Evolutionary conservation across 2,113 vertebrate species (phyloP).

Genomic region (Sisor rabdophorus): DNA sequence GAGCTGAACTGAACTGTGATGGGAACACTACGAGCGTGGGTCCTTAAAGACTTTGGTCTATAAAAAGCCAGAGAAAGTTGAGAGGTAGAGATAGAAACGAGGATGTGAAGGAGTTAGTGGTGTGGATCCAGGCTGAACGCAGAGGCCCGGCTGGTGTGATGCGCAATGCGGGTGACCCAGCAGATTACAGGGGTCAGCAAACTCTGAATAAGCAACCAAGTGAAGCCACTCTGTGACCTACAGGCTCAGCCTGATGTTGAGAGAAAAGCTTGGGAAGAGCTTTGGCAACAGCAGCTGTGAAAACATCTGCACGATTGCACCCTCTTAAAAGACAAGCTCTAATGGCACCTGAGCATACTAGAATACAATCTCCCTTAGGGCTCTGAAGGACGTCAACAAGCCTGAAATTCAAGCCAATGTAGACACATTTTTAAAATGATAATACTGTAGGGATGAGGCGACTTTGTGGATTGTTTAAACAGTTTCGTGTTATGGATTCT

Average conservation of each 20-base stretch:
- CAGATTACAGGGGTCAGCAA: slow-evolving; percentile 62
- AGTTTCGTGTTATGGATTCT: neutral
- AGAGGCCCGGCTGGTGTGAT: slow-evolving; percentile 37
- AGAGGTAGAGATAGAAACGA: slow-evolving; percentile 3
- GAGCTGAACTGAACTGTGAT: slow-evolving; percentile 59
- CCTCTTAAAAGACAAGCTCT: slow-evolving; percentile 35
- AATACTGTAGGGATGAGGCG: neutral
- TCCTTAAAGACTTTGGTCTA: slow-evolving; percentile 59
- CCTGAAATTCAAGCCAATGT: slow-evolving; percentile 38
- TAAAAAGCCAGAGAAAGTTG: slow-evolving; percentile 42
- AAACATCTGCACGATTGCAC: slow-evolving; percentile 37
- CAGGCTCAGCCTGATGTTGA: slow-evolving; percentile 57
- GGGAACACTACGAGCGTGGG: slow-evolving; percentile 55
- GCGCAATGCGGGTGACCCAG: slow-evolving; percentile 46
- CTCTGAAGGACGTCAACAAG: slow-evolving; percentile 37
- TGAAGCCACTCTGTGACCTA: slow-evolving; percentile 57
- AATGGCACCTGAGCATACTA: slow-evolving; percentile 48
- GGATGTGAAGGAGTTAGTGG: slow-evolving; percentile 31
- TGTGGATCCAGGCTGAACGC: slow-evolving; percentile 23
- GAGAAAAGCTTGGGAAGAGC: slow-evolving; percentile 66
- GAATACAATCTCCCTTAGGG: slow-evolving; percentile 56
- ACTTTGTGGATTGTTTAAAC: neutral
- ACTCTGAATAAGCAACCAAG: slow-evolving; percentile 55
- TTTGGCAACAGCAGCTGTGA: slow-evolving; percentile 64
- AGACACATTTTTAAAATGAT: slow-evolving; percentile 29